Conservation (phyloP, 2,113 vertebrate species). For the Diphyllodes magnificus region DNA sequence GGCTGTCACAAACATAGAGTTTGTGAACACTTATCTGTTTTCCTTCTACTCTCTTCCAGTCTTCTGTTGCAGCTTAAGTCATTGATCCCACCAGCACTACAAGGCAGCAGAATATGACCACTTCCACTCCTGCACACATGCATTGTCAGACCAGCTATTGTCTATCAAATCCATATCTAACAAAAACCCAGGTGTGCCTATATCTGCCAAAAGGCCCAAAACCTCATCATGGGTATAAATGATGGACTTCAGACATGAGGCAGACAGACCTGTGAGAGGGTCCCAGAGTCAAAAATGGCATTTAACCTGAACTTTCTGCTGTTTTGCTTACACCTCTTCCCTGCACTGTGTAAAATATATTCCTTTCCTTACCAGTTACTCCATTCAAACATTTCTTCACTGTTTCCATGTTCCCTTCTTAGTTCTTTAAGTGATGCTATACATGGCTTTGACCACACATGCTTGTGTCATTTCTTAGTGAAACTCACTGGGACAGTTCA, state of each 20-base stretch:
- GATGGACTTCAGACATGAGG: background rate
- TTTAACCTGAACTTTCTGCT: background rate
- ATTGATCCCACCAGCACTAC: background rate
- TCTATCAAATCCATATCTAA: rapidly evolving
- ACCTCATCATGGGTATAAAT: rapidly evolving
- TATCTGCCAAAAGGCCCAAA: background rate
- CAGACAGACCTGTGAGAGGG: background rate
- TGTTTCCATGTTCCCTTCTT: background rate
- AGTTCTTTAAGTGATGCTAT: background rate
- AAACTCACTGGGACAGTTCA: background rate
- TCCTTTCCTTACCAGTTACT: background rate
- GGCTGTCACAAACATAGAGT: background rate
- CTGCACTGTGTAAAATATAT: background rate
- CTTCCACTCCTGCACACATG: background rate
- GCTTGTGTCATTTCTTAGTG: background rate
- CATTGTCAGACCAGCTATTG: background rate
- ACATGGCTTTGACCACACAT: background rate
- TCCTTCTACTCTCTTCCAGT: background rate
- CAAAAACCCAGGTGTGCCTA: rapidly evolving
- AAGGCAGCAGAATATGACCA: background rate
- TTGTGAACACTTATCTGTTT: background rate
- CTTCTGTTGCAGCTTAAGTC: background rate
- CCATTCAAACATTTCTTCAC: background rate
- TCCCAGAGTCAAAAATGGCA: background rate
- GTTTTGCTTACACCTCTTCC: background rate